Evolutionary conservation across 2,888 invertebrate species (phyloP).

Genomic region (Cosmia pyralina): DNA sequence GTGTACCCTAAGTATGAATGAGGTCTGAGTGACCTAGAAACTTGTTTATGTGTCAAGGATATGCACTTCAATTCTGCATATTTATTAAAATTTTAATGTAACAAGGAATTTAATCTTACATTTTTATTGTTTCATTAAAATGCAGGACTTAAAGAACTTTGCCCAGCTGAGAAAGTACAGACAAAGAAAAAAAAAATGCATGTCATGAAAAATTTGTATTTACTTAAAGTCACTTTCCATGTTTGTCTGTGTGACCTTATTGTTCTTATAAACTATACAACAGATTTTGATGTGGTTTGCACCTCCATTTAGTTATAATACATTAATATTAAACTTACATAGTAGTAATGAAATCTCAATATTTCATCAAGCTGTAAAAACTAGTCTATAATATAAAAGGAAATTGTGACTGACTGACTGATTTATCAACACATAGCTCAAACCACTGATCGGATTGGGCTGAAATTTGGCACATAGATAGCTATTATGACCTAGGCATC

Average conservation of each 20-base stretch:
- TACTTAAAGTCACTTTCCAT: neutral
- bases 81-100: neutral
- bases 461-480: too few species aligned
- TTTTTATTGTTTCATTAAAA: too few species aligned
- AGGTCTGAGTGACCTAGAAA: slow-evolving; percentile 51
- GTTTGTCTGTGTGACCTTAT: neutral
- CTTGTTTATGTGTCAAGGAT: slow-evolving; percentile 48
- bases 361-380: neutral
- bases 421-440: too few species aligned
- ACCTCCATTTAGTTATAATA: neutral
- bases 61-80: neutral
- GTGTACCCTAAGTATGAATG: slow-evolving; percentile 37
- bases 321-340: neutral
- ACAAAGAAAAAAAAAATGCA: too few species aligned
- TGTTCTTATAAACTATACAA: neutral
- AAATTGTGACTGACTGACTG: too few species aligned
- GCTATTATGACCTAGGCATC: too few species aligned
- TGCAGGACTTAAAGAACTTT: too few species aligned
- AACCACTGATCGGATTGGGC: too few species aligned
- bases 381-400: too few species aligned
- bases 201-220: too few species aligned
- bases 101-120: neutral
- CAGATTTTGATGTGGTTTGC: neutral
- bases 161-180: too few species aligned
- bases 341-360: too few species aligned